Evolutionary conservation across 2,888 invertebrate genomes (phyloP), one percentile per base, ranked within the genome.

Genomic region (Idaea dimidiata): DNA sequence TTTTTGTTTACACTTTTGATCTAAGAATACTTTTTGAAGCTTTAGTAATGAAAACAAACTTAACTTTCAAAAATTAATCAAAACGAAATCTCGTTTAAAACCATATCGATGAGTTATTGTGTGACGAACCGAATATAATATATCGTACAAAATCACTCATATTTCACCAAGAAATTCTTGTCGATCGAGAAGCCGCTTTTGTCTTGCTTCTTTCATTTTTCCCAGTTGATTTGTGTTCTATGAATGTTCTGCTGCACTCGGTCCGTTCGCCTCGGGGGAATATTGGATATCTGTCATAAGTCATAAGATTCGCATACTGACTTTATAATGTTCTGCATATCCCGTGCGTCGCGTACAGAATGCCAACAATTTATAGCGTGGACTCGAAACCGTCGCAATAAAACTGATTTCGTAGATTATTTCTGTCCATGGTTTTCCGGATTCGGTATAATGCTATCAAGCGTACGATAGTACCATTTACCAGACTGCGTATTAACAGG

Each of bases 261-360:
- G 72, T 75, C 70, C 76, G 73, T 72, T 68, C 76, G 83, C 83
- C 80, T 75, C 74, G 70, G 54, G 76, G 80, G 80, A 83, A 84
- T 87, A 89, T 89, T 88, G 88, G 86, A 87, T 88, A 87, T 87
- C 83, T 86, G 87, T 87, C 87, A 84, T 81, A 82, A 86, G 82
- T 87, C 83, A 82, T 82, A 82, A 85, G 85, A 86, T 84, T 81
- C 76, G 82, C 81, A 84, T 82, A 74, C 80, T 74, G 76, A 82
- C 79, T 83, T 80, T 81, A 81, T 83, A 85, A 84, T 82, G 79
- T 77, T 78, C 76, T 74, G 75, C 77, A 77, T 76, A 81, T 75
- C 74, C 72, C 66, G 70, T 73, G 72, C 70, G 73, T 69, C 74
- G 68, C 72, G 70, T 72, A 69, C 70, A 73, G 70, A 80, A 75